phyloP scores from a whole-genome alignment of 2,797 vertebrate genomes.

The Cetoscarus ocellatus region DNA sequence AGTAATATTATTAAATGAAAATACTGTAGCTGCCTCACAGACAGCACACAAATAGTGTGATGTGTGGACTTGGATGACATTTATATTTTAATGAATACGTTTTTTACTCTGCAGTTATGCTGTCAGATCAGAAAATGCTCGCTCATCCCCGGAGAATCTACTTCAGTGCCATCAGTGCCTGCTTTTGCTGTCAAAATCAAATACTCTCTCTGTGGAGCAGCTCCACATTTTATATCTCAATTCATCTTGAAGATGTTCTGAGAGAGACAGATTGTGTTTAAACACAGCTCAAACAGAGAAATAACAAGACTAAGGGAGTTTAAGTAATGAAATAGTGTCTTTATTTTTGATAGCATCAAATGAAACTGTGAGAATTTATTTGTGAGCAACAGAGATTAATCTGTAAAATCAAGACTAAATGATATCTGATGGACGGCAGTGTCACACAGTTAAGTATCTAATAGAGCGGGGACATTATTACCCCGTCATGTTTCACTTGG shows the following conservation, averaged over 20 bases:
- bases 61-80: constrained; percentile 43
- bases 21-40: constrained; percentile 32
- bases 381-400: constrained; percentile 3
- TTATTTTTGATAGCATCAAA: constrained; percentile 25
- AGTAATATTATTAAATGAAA: constrained; percentile 44
- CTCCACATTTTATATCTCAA: constrained; percentile 21
- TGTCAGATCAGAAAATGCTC: constrained; percentile 27
- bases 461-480: no score
- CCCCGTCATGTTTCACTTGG: no score
- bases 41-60: constrained; percentile 31
- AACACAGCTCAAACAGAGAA: constrained; percentile 20
- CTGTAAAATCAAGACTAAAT: constrained; percentile 16
- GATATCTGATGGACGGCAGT: constrained; percentile 17
- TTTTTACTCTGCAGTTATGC: constrained; percentile 25
- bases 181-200: constrained; percentile 45
- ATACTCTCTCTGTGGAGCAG: constrained; percentile 27
- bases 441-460: neutral
- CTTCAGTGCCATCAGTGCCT: constrained; percentile 34
- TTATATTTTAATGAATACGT: constrained; percentile 53
- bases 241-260: constrained; percentile 27
- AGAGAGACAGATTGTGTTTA: constrained; percentile 24
- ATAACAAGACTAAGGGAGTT: constrained; percentile 22
- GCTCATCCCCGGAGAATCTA: constrained; percentile 31
- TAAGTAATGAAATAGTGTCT: constrained; percentile 23
- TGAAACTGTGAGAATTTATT: neutral